A percentile compares a stretch with the other conserved stretches of the same genome.
Conservation (phyloP, 2,797 vertebrate species). For the Amniataba percoides region DNA sequence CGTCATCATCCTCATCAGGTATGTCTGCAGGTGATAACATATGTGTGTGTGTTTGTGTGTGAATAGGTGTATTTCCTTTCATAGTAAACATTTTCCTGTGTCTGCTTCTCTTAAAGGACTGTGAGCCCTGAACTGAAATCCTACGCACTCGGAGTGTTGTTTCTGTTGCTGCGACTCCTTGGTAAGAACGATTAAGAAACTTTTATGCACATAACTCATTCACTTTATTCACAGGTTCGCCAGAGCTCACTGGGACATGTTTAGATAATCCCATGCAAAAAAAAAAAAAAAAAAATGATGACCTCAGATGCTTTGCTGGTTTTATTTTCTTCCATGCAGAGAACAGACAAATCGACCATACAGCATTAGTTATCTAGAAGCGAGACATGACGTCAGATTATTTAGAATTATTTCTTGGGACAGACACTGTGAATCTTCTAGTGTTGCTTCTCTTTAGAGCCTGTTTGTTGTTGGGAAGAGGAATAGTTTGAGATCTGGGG, state of each 20-base stretch:
- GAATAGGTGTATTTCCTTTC: too few relatives aligned
- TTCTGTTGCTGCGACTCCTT: conserved; percentile 94
- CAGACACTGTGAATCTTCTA: background rate
- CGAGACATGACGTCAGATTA: background rate
- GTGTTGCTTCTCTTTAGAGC: background rate
- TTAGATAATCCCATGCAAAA: background rate
- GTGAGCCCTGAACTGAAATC: conserved; percentile 98
- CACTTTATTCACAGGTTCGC: conserved; percentile 2
- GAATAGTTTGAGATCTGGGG: background rate
- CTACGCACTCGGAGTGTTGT: conserved; percentile 95
- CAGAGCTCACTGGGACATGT: background rate
- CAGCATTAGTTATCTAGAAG: background rate
- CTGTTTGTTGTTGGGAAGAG: background rate
- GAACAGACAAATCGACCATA: conserved; percentile 5
- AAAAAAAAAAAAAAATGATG: too few relatives aligned
- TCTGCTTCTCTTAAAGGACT: conserved; percentile 83
- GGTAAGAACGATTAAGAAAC: conserved; percentile 86
- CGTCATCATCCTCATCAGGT: conserved; percentile 99
- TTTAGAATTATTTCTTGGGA: background rate
- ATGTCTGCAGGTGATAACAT: background rate
- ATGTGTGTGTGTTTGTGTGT: background rate
- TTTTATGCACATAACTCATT: conserved; percentile 10
- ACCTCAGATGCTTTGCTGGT: background rate
- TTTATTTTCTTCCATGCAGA: conserved; percentile 8
- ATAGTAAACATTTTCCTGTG: background rate